A percentile compares a stretch with the other conserved stretches of the same genome.
These are phyloP conservation scores for Cyaniris semiargus DNA, from an alignment of 2,888 invertebrate genomes.

Conservation along the genomic window DNA sequence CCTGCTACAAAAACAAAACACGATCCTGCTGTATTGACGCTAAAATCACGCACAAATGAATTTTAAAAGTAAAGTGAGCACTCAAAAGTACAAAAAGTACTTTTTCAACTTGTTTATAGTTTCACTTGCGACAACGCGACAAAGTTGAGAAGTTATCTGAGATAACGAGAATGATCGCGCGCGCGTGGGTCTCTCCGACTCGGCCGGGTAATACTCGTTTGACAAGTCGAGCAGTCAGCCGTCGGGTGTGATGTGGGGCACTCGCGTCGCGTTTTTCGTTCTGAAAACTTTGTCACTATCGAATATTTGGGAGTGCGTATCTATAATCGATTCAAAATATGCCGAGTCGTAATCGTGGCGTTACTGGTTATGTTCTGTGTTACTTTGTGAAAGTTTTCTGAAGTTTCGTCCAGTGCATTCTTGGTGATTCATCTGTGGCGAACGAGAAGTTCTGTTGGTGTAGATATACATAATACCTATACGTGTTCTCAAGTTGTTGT, in stretches of 20 bases:
- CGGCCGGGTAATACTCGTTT: slow-evolving; percentile 68
- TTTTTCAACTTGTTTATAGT: slow-evolving; percentile 66
- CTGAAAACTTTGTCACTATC: slow-evolving; percentile 67
- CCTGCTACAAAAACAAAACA: slow-evolving; percentile 63
- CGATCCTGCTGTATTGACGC: slow-evolving; percentile 60
- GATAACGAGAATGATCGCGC: slow-evolving; percentile 49
- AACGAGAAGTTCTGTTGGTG: slow-evolving; percentile 71
- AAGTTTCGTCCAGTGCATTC: slow-evolving; percentile 67
- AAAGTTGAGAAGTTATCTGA: slow-evolving; percentile 62
- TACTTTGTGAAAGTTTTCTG: slow-evolving; percentile 53
- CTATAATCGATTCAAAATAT: slow-evolving; percentile 55
- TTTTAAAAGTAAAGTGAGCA: slow-evolving; percentile 53
- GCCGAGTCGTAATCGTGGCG: slow-evolving; percentile 52
- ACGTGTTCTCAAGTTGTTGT: slow-evolving; percentile 61
- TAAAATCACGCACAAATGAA: slow-evolving; percentile 61
- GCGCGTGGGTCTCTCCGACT: slow-evolving; percentile 61
- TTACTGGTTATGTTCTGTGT: slow-evolving; percentile 51
- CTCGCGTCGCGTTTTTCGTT: slow-evolving; percentile 53
- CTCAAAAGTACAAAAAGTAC: slow-evolving; percentile 51
- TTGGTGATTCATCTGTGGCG: slow-evolving; percentile 75
- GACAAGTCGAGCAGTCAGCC: slow-evolving; percentile 60
- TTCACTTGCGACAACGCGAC: slow-evolving; percentile 57
- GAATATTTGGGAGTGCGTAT: slow-evolving; percentile 58
- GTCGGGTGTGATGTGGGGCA: slow-evolving; percentile 52
- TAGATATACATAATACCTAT: slow-evolving; percentile 53